Evolutionary conservation across 2,888 invertebrate genomes (phyloP), one percentile per base, ranked within the genome.

Genomic region (Drosophila aldrichi): DNA sequence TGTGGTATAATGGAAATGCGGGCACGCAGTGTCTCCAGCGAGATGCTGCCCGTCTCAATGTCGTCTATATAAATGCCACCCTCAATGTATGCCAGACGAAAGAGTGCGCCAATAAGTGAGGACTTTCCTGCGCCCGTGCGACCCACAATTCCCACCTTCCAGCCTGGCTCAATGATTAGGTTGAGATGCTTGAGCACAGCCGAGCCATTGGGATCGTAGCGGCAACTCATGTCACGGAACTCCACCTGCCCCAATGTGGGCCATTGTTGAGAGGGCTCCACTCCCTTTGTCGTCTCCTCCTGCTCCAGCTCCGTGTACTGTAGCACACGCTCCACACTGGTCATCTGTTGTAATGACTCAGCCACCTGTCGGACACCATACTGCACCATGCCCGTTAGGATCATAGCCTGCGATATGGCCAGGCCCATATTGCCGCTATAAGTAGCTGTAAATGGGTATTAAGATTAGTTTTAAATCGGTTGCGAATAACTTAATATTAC

Each of bases 41-140:
- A 94, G 54, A 96, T 92, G 29, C 90, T 84, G 25, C 93, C 92
- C 0, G 94, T 94, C 66, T 94, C 94, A n/a, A 97, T 93, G 55
- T 94, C 95, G 89, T 97, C 97, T 72, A 97, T 96, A 38, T 94
- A 91, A 29, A 97, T 94, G 44, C 93, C 93, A 5, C 97, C 97
- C 70, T 95, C 95, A 6, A 95, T 94, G 61, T 96, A 95, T 0
- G 96, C 95, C 66, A 97, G 93, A 6, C 97, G 94, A 93, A 97
- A 97, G 60, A 97, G 92, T 0, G 96, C 96, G 0, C 96, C 95
- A 72, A 97, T 96, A 16, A 97, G 93, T 0, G 96, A 96, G 0
- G 96, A 96, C 92, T 97, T 97, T 0, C 97, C 97, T 2, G 97
- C 97, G 2, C 97, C 97, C 0, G 97, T 97, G 61, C 97, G 94